Conservation (phyloP, 2,888 invertebrate species). For the Meteorus colon region DNA sequence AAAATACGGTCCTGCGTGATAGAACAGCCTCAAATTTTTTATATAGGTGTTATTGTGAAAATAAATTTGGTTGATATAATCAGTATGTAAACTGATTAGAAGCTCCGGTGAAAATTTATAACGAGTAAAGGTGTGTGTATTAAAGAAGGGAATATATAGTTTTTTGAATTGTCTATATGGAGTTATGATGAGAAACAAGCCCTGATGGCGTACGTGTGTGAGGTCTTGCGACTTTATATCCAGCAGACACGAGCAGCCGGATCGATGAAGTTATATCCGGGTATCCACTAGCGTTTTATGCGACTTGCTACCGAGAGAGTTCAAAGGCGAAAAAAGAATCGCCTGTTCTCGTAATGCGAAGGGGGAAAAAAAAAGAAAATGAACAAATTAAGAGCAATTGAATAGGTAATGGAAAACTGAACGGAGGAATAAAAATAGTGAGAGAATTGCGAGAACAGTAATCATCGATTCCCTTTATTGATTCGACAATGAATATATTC, state of each 20-base stretch:
- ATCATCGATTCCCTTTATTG: slow-evolving; percentile 29
- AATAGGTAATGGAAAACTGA: slow-evolving; percentile 13
- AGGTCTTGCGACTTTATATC: slow-evolving; percentile 52
- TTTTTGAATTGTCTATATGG: not conserved
- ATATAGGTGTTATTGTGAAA: not conserved
- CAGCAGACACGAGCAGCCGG: slow-evolving; percentile 49
- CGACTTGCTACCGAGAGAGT: slow-evolving; percentile 31
- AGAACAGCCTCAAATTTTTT: no score
- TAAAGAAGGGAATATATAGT: not conserved
- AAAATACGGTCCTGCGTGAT: no score
- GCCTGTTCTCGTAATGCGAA: slow-evolving; percentile 19
- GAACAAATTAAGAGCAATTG: slow-evolving; percentile 15
- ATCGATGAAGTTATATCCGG: slow-evolving; percentile 56
- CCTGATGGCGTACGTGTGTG: slow-evolving; percentile 40
- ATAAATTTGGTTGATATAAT: not conserved
- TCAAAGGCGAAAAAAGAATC: slow-evolving; percentile 15
- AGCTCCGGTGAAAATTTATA: not conserved
- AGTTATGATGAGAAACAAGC: slow-evolving; percentile 26
- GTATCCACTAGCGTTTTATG: slow-evolving; percentile 45
- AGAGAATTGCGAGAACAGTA: slow-evolving; percentile 29
- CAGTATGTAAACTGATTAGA: no score
- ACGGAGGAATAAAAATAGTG: slow-evolving; percentile 2
- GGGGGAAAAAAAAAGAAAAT: slow-evolving; percentile 30
- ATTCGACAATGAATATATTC: slow-evolving; percentile 39
- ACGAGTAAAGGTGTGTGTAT: not conserved